phyloP scores from a whole-genome alignment of 2,888 invertebrate genomes.

The Endomychus coccineus region DNA sequence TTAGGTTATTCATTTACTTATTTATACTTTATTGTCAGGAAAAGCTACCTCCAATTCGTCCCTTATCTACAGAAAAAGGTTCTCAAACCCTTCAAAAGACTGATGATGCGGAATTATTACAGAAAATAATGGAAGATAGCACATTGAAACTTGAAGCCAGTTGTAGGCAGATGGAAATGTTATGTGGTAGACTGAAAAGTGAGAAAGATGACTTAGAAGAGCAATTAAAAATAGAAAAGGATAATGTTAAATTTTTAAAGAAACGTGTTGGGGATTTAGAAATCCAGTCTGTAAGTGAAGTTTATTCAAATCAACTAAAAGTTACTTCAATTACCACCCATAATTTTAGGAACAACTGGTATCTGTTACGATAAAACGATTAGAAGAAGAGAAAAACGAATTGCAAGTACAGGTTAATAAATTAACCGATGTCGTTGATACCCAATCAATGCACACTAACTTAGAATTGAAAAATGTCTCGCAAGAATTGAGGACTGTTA shows the following conservation, averaged over 20 bases:
- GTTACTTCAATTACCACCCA: not conserved
- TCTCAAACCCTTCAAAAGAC: constrained; percentile 31
- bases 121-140: constrained; percentile 38
- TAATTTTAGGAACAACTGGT: constrained; percentile 11
- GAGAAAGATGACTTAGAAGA: constrained; percentile 37
- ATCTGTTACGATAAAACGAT: constrained; percentile 10
- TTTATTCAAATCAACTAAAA: too few relatives aligned
- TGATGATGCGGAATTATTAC: constrained; percentile 34
- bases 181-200: constrained; percentile 35
- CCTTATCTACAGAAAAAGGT: too few relatives aligned
- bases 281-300: constrained; percentile 29
- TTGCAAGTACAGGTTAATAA: constrained; percentile 25
- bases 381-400: constrained; percentile 28
- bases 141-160: constrained; percentile 37
- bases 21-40: too few relatives aligned
- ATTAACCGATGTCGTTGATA: constrained; percentile 27
- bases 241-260: constrained; percentile 29
- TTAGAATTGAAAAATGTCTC: constrained; percentile 31
- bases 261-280: constrained; percentile 34
- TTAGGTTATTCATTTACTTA: too few relatives aligned
- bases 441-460: constrained; percentile 21
- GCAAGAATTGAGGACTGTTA: constrained; percentile 33
- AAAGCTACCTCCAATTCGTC: too few relatives aligned
- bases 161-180: constrained; percentile 38
- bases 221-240: constrained; percentile 32